Percentiles rank a stretch among this genome's conserved stretches.
Evolutionary conservation across 2,888 invertebrate species (phyloP).

Genomic region (Xylota segnis): DNA sequence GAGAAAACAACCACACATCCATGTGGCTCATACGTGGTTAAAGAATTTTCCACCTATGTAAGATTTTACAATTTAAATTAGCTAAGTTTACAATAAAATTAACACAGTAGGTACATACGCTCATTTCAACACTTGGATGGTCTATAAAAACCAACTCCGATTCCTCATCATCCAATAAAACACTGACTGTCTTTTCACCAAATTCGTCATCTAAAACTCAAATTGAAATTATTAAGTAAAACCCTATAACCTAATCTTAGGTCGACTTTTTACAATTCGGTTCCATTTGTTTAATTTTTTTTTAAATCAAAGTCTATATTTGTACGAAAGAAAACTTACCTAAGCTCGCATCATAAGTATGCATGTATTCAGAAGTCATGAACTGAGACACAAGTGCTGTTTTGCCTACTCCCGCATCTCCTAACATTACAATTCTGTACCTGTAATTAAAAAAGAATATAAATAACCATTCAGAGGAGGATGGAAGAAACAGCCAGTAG

Average conservation of each 20-base stretch:
- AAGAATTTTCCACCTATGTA: slow-evolving; percentile 94
- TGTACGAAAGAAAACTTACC: slow-evolving; percentile 86
- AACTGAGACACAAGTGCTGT: slow-evolving; percentile 96
- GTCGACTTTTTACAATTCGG: neutral
- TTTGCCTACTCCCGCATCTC: slow-evolving; percentile 95
- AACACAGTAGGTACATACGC: slow-evolving; percentile 87
- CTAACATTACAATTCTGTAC: slow-evolving; percentile 93
- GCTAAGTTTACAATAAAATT: neutral
- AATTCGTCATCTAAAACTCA: slow-evolving; percentile 94
- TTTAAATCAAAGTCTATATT: neutral
- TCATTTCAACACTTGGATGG: slow-evolving; percentile 95
- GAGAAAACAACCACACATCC: slow-evolving; percentile 97
- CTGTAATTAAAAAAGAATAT: slow-evolving; percentile 84
- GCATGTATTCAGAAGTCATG: slow-evolving; percentile 98
- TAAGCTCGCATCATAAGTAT: slow-evolving; percentile 96
- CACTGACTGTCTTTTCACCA: slow-evolving; percentile 95
- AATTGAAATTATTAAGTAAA: slow-evolving; percentile 83
- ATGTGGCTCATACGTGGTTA: slow-evolving; percentile 96
- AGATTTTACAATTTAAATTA: slow-evolving; percentile 7
- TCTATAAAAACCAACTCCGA: slow-evolving; percentile 96
- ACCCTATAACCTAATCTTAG: slow-evolving; percentile 64
- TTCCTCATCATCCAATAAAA: slow-evolving; percentile 94
- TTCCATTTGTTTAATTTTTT: neutral
- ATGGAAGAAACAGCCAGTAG: neutral
- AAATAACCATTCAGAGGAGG: neutral